phyloP scores from a whole-genome alignment of 2,888 invertebrate species.

The Buathra laborator region DNA sequence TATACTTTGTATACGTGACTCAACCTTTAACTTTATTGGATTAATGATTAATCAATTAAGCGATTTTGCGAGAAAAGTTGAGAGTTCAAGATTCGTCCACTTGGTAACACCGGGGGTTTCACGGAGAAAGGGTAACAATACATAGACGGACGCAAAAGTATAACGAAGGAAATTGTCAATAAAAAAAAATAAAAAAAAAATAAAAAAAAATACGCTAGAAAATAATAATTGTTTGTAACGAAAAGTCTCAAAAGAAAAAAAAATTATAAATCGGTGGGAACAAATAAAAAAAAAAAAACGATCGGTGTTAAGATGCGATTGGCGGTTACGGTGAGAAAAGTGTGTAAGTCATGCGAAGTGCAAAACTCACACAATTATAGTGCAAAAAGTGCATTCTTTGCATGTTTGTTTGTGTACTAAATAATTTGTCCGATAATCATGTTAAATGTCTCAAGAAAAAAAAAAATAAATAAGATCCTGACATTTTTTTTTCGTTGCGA shows the following conservation, averaged over 20 bases:
- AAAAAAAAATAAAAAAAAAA: neutral
- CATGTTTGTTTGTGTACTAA: constrained; percentile 24
- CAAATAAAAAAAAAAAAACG: constrained; percentile 1
- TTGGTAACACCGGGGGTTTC: neutral
- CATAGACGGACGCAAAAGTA: neutral
- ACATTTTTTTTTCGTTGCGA: constrained; percentile 32
- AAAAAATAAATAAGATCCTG: constrained; percentile 1
- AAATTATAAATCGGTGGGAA: neutral
- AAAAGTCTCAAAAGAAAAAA: neutral
- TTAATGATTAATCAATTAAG: neutral
- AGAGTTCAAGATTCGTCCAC: neutral
- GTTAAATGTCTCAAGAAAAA: neutral
- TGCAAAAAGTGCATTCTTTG: constrained; percentile 42
- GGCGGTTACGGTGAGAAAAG: constrained; percentile 4
- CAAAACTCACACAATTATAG: constrained; percentile 45
- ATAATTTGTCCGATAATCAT: constrained; percentile 17
- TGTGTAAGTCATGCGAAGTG: constrained; percentile 54
- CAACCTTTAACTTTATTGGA: neutral
- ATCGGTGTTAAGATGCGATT: neutral
- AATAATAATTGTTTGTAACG: neutral
- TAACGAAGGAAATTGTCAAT: neutral
- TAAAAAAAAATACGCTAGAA: neutral
- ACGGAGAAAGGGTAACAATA: constrained; percentile 4
- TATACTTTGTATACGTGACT: neutral
- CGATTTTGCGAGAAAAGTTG: neutral